Evolutionary conservation across 2,113 vertebrate genomes (phyloP), one percentile per base, ranked within the genome.

Genomic region (Alligator mississippiensis): DNA sequence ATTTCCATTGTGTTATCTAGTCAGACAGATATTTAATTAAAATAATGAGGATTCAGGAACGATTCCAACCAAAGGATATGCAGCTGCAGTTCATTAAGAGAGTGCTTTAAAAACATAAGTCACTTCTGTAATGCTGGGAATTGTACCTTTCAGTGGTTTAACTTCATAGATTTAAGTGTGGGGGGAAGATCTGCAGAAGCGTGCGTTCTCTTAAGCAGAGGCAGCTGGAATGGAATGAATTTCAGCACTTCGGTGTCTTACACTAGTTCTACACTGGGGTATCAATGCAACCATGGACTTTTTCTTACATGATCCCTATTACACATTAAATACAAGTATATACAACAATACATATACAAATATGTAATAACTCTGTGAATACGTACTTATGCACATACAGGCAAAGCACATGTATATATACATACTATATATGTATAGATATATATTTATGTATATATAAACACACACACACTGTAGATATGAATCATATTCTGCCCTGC

Each of bases 391-490:
- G 79, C 76, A 86, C 62, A 9, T 84, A 80, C 1, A 88, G 91
- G 93, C n/a, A 79, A 54, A 61, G n/a, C 82, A 93, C 91, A 89
- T 91, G 89, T 61, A 76, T 54, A 79, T 57, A 72, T n/a, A 54
- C 17, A 70, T 5, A 62, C 66, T 0, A 72, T 47, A 55, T 28
- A 16, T 3, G 34, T 19, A 27, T 19, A 64, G 82, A 58, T 5
- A 70, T 76, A 83, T 18, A 27, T 64, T 82, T 82, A 24, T 1
- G 34, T 8, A 58, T 80, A 63, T 47, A 78, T 80, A 85, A 18
- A 74, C 17, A 57, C 0, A 1, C 4, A 16, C 8, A 70, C 21
- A 19, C 61, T 74, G 34, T 34, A 70, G 18, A 70, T 25, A 16
- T 66, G 58, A 74, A 80, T 57, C n/a, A 27, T 2, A 11, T 92